Evolutionary conservation across 1,140 invertebrate species (phyloP), one percentile per base, ranked within the genome.

Genomic region (Eumaeus atala): DNA sequence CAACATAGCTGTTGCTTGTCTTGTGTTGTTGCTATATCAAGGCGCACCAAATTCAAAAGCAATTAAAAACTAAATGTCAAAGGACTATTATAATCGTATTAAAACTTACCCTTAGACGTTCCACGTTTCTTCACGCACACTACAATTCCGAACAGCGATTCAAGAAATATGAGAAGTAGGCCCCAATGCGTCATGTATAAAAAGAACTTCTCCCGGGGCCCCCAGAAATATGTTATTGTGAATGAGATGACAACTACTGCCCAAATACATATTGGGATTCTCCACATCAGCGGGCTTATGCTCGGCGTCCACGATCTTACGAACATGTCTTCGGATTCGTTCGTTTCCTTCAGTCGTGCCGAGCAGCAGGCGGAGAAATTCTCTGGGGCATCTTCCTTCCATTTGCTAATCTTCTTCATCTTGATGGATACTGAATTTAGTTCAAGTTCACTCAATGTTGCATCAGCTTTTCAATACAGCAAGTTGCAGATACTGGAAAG

Each of bases 151-250:
- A 85, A 84, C 1, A 73, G 48, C 2, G 75, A 73, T 51, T 85
- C 78, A 28, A 77, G 37, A 11, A 77, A 61, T 37, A 85, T 77
- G 17, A 85, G 66, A 3, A 80, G 38, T 4, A 84, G 64, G 6
- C 83, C 83, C 83, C 83, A 86, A 48, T 86, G 80, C n/a, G 83
- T 86, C 83, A 86, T 84, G 51, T 86, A 86, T 6, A 85, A 51
- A 17, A 82, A 59, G 55, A 75, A 85, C 64, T 70, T 80, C 42
- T 79, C 67, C 7, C 61, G 59, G 9, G 75, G 72, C 40, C 80
- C 79, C 80, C 82, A 84, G 60, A 85, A 85, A 51, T 56, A 67
- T 6, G 61, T 51, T 1, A 72, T 57, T 0, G 82, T 83, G 66
- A 72, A 77, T 42, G 61, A 58, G 9, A 72, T 67, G 2, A 74